Conservation (phyloP, 2,888 invertebrate genomes). For the Agrotis puta region DNA sequence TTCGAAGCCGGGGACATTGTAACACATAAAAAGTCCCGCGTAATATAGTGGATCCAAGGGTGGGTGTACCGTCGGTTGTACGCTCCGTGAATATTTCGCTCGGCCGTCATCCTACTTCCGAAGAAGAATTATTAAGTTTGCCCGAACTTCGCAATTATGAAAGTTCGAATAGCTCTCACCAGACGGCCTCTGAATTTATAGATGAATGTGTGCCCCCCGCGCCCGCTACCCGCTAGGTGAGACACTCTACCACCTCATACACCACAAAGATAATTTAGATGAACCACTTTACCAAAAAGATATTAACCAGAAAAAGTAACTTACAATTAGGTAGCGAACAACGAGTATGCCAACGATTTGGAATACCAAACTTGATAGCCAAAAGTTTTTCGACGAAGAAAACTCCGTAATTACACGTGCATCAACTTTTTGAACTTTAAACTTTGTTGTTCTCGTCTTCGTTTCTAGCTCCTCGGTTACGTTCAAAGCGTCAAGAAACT, state of each 20-base stretch:
- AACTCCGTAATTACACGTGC: constrained; percentile 61
- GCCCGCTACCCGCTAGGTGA: constrained; percentile 71
- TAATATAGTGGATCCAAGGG: constrained; percentile 84
- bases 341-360: constrained; percentile 42
- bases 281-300: constrained; percentile 45
- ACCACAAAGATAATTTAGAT: constrained; percentile 56
- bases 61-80: constrained; percentile 81
- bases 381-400: constrained; percentile 52
- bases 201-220: constrained; percentile 86
- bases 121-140: constrained; percentile 91
- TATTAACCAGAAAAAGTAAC: constrained; percentile 49
- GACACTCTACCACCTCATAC: constrained; percentile 58
- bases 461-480: constrained; percentile 69
- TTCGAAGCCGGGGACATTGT: constrained; percentile 77
- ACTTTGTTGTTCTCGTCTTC: constrained; percentile 56
- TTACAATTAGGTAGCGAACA: constrained; percentile 38
- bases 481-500: constrained; percentile 76
- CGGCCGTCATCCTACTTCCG: constrained; percentile 89
- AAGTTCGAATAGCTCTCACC: constrained; percentile 90
- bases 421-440: constrained; percentile 58
- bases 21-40: constrained; percentile 82
- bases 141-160: constrained; percentile 91
- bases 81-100: constrained; percentile 89
- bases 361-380: constrained; percentile 48
- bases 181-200: constrained; percentile 90